Conservation (phyloP, 1,140 invertebrate genomes). For the Bombus pascuorum region DNA sequence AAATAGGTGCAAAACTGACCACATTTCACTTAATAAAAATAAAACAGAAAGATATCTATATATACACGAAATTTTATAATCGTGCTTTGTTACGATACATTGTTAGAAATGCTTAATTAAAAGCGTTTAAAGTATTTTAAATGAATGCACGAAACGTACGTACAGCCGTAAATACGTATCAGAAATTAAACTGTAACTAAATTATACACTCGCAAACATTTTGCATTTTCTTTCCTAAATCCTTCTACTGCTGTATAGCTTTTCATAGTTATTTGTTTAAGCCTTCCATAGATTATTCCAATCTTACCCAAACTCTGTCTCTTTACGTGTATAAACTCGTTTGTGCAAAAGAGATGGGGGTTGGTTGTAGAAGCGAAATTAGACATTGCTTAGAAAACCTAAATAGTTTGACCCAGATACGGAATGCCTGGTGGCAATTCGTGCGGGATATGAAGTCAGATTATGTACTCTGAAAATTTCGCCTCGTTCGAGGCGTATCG, state of each 20-base stretch:
- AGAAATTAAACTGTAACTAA: too few species aligned
- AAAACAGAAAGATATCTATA: too few species aligned
- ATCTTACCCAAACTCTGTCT: neutral
- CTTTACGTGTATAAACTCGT: neutral
- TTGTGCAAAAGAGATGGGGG: neutral
- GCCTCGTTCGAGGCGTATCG: neutral
- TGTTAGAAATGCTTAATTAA: too few species aligned
- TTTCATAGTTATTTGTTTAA: neutral
- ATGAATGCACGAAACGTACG: too few species aligned
- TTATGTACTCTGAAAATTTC: conserved; percentile 29
- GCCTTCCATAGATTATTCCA: neutral
- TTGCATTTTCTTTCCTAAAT: neutral
- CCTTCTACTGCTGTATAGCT: neutral
- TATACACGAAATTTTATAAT: too few species aligned
- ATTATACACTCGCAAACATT: too few species aligned
- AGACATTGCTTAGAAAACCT: neutral
- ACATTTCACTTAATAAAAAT: too few species aligned
- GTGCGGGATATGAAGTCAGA: too few species aligned
- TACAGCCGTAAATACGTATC: too few species aligned
- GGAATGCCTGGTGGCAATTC: neutral
- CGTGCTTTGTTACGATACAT: too few species aligned
- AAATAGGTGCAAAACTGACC: too few species aligned
- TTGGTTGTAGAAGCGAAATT: conserved; percentile 6
- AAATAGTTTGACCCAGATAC: neutral
- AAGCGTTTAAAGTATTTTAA: too few species aligned